These are phyloP conservation scores for Anisognathus igniventris DNA, from an alignment of 2,797 vertebrate species.

Conservation along the genomic window DNA sequence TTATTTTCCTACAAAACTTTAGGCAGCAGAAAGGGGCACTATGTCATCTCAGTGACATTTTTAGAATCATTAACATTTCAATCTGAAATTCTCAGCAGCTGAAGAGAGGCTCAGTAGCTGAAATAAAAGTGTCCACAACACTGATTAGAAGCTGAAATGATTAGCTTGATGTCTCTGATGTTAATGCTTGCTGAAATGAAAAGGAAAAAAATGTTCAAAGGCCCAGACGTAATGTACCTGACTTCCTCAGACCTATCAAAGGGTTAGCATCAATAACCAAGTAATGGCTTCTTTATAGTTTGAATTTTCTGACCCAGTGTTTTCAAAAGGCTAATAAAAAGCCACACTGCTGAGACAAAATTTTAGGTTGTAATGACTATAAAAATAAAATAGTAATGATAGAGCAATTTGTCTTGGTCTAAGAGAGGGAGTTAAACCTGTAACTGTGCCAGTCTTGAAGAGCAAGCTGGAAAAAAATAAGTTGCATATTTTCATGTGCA, in stretches of 20 bases:
- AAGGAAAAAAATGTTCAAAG: slow-evolving; percentile 17
- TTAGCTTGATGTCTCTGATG: slow-evolving; percentile 33
- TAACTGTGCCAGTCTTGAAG: not conserved
- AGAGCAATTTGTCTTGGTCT: not conserved
- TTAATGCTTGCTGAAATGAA: slow-evolving; percentile 51
- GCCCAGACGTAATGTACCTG: not conserved
- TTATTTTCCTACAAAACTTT: slow-evolving; percentile 13
- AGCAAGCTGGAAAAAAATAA: not conserved
- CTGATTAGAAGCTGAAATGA: slow-evolving; percentile 29
- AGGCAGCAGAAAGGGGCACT: not conserved
- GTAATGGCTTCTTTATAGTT: slow-evolving; percentile 28
- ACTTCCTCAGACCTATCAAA: not conserved
- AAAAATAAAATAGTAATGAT: slow-evolving; percentile 8
- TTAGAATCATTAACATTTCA: slow-evolving; percentile 25
- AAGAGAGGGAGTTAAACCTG: not conserved
- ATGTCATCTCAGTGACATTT: slow-evolving; percentile 8
- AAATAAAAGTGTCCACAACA: not conserved
- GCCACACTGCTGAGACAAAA: not conserved
- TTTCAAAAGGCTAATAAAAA: slow-evolving; percentile 49
- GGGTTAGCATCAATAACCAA: slow-evolving; percentile 41
- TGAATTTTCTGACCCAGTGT: slow-evolving; percentile 12
- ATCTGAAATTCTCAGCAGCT: slow-evolving; percentile 36
- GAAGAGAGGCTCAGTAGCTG: not conserved
- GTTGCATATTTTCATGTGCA: not conserved
- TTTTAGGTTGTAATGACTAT: not conserved